These are phyloP conservation scores for Lanistes nyassanus DNA, from an alignment of 1,140 invertebrate genomes.

Conservation along the genomic window DNA sequence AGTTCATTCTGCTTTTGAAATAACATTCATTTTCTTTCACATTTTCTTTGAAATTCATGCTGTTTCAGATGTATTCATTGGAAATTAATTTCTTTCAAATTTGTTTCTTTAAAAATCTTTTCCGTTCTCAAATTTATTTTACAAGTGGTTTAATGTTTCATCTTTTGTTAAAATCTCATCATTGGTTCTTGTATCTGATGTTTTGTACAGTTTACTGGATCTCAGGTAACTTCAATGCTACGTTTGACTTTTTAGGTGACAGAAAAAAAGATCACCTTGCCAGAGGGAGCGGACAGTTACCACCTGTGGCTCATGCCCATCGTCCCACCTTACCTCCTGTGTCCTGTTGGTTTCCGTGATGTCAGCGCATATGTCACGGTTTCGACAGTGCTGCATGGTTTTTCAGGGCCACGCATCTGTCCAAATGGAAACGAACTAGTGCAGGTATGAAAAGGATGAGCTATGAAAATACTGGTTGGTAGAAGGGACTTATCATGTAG, in stretches of 20 bases:
- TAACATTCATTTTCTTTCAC: not conserved
- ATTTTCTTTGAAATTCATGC: no score
- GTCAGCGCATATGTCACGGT: constrained; percentile 1
- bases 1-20: not conserved
- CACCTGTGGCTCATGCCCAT: constrained; percentile 27
- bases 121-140: no score
- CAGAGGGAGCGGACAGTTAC: constrained; percentile 33
- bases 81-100: no score
- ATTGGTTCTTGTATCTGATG: no score
- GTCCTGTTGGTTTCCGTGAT: constrained; percentile 16
- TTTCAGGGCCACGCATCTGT: constrained; percentile 35
- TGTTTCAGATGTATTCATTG: no score
- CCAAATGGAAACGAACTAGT: constrained; percentile 36
- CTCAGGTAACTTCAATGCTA: not conserved
- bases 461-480: no score
- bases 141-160: no score
- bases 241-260: constrained; percentile 25
- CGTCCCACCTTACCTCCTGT: constrained; percentile 44
- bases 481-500: no score
- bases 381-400: constrained; percentile 15
- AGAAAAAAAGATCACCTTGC: constrained; percentile 26
- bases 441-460: constrained; percentile 33
- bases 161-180: no score
- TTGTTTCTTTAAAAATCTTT: no score
- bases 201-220: no score